These are phyloP conservation scores for Hypotaenidia philippensis DNA, from an alignment of 2,797 vertebrate genomes.

Conservation along the genomic window DNA sequence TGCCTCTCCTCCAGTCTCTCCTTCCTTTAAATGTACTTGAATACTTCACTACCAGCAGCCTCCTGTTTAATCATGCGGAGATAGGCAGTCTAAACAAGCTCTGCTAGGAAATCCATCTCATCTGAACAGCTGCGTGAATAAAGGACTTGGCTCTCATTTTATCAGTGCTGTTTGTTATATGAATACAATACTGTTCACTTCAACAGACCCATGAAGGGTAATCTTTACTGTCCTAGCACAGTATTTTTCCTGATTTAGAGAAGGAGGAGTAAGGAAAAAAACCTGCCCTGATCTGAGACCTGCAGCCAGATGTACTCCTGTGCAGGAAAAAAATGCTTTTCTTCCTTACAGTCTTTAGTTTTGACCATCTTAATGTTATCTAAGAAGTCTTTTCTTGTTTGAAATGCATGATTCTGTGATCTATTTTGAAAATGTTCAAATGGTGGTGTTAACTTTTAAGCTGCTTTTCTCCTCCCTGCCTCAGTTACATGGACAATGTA, in stretches of 20 bases:
- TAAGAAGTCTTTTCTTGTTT: neutral
- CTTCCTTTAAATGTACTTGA: neutral
- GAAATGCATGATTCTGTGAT: neutral
- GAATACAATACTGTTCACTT: neutral
- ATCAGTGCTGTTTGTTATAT: neutral
- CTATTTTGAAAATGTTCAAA: neutral
- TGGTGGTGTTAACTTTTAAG: neutral
- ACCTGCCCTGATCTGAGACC: neutral
- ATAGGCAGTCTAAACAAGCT: neutral
- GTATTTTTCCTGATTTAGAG: neutral
- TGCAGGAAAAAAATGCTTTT: neutral
- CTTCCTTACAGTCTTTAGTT: neutral
- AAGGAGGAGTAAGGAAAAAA: neutral
- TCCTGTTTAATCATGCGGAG: neutral
- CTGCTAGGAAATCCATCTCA: conserved; percentile 15
- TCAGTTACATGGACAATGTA: neutral
- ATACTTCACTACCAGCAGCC: neutral
- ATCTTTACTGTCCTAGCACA: neutral
- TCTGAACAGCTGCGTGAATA: neutral
- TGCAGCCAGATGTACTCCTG: fast-evolving
- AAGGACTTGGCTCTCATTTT: neutral
- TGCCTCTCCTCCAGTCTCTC: neutral
- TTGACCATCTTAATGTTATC: neutral
- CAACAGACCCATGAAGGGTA: neutral
- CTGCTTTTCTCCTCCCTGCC: neutral